Evolutionary conservation across 1,140 invertebrate species (phyloP), one percentile per base, ranked within the genome.

Genomic region (Chrysomallon squamiferum): DNA sequence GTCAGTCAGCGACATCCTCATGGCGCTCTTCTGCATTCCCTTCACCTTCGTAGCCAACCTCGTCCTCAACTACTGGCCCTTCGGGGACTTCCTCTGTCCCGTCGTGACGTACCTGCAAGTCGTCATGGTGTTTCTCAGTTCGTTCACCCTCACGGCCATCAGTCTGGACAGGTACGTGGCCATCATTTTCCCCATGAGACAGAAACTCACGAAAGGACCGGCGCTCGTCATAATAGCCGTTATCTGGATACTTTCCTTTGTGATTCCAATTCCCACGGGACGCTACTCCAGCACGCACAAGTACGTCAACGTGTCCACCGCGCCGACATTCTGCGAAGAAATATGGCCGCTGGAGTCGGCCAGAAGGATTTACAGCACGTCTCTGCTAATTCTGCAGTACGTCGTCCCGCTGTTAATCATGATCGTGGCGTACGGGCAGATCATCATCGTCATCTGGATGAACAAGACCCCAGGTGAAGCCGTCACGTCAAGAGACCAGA

Each of bases 111-210:
- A 93, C 25, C 92, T 92, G 0, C 97, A 95, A 0, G 94, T 93
- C 32, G 94, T 98, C 45, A 97, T 96, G 74, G 95, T 97, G 81
- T 97, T 97, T 78, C 95, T 95, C 2, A 95, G 93, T 71, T 95
- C 93, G 52, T 93, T 97, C 64, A 94, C 97, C 73, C 87, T 97
- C 6, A 93, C 95, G 61, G 95, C 97, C 41, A 97, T 98, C 93
- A 95, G 93, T 67, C 93, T 94, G 0, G 96, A 98, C 88, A 60
- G 96, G n/a, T 98, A 97, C 82, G 91, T 97, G 22, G 95, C 95
- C 0, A 95, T 98, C 0, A 92, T 95, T 86, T 92, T 92, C 86
- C 94, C 94, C 0, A 82, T 97, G 27, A 87, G 89, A 71, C 93
- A 93, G 3, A 88, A 93, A 41, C 89, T 95, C 76, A 90, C 91